A percentile compares a stretch with the other conserved stretches of the same genome.
phyloP scores from a whole-genome alignment of 2,797 vertebrate genomes.

The Epinephelus malabaricus region DNA sequence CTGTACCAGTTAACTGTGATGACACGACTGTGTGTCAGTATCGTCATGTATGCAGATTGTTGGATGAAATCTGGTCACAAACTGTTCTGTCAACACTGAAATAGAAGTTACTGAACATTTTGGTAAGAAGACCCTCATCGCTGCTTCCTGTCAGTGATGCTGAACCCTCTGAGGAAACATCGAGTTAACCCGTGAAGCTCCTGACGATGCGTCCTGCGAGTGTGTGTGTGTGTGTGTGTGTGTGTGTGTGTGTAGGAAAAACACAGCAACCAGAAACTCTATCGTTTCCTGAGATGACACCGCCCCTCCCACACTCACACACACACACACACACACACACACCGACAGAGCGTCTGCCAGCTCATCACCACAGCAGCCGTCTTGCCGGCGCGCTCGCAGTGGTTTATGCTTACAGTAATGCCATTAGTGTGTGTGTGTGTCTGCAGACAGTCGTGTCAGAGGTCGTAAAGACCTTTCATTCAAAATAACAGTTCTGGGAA shows the following conservation, averaged over 20 bases:
- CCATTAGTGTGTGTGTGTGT: constrained; percentile 70
- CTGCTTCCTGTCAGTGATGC: constrained; percentile 17
- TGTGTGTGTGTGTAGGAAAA: constrained; percentile 26
- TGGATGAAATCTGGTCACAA: background rate
- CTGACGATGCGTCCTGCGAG: background rate
- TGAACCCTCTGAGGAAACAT: constrained; percentile 29
- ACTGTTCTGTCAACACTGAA: background rate
- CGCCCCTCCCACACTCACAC: constrained; percentile 19
- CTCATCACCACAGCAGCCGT: constrained; percentile 82
- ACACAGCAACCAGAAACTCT: constrained; percentile 52
- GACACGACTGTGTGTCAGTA: too few relatives aligned
- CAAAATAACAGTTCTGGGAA: constrained; percentile 79
- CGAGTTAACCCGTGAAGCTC: constrained; percentile 1
- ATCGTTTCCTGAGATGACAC: constrained; percentile 55
- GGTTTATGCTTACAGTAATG: constrained; percentile 85
- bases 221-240: constrained; percentile 22
- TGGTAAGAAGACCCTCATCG: constrained; percentile 9
- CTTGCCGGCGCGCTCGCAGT: constrained; percentile 68
- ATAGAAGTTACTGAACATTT: background rate
- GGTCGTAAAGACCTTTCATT: constrained; percentile 75
- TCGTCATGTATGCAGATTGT: too few relatives aligned
- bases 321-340: constrained; percentile 22
- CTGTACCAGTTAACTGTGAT: too few relatives aligned
- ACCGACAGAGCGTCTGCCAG: constrained; percentile 78
- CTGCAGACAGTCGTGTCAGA: constrained; percentile 67